phyloP scores from a whole-genome alignment of 1,140 invertebrate species.

The Bombus haemorrhoidalis region DNA sequence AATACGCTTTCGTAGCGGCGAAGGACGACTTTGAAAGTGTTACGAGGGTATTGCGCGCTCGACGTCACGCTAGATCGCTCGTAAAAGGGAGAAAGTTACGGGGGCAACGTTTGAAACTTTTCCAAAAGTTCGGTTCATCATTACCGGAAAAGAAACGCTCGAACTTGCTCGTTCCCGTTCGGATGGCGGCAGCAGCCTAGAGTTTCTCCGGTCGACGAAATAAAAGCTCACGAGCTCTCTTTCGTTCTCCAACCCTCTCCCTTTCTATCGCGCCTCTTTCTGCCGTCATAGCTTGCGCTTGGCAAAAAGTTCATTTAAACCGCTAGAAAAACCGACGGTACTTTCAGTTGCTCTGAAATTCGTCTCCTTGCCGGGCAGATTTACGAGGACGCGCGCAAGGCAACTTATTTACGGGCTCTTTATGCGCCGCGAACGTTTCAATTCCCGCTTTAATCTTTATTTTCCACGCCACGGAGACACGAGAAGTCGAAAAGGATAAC shows the following conservation, averaged over 20 bases:
- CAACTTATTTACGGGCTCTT: constrained; percentile 55
- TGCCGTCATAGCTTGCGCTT: not conserved
- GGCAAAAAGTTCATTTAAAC: constrained; percentile 44
- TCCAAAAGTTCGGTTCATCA: constrained; percentile 63
- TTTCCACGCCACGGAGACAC: not conserved
- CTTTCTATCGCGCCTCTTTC: not conserved
- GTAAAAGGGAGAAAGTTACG: constrained; percentile 55
- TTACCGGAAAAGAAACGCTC: constrained; percentile 60
- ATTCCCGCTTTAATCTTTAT: constrained; percentile 10
- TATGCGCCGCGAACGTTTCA: constrained; percentile 41
- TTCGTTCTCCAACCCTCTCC: not conserved
- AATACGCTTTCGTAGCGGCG: constrained; percentile 64
- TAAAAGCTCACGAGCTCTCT: constrained; percentile 40
- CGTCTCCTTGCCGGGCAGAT: constrained; percentile 25
- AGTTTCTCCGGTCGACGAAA: constrained; percentile 34
- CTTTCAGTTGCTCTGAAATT: constrained; percentile 51
- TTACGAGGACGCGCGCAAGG: constrained; percentile 23
- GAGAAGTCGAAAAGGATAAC: not conserved
- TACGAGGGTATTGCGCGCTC: constrained; percentile 21
- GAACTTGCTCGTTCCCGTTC: constrained; percentile 49
- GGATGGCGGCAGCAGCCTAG: not conserved
- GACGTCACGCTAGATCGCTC: constrained; percentile 45
- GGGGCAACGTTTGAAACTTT: constrained; percentile 61
- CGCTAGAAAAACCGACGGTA: constrained; percentile 40
- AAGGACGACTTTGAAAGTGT: constrained; percentile 67